phyloP scores from a whole-genome alignment of 2,113 vertebrate species.

The Embiotoca jacksoni region DNA sequence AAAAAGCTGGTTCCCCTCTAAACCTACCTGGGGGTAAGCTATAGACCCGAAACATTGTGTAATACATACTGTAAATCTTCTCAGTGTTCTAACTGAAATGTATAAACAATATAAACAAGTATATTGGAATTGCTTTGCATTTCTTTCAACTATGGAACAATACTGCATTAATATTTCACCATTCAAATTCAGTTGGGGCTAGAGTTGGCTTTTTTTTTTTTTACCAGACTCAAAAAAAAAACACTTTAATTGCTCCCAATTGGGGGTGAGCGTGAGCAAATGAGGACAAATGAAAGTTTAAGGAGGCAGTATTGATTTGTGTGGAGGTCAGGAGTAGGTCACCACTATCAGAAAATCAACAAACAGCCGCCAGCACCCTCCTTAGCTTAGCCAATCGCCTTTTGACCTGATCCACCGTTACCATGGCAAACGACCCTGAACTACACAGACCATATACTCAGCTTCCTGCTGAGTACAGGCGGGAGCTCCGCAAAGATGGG shows the following conservation, averaged over 20 bases:
- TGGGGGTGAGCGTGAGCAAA: slow-evolving; percentile 65
- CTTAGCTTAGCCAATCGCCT: slow-evolving; percentile 77
- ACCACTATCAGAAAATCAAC: slow-evolving; percentile 80
- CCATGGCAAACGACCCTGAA: slow-evolving; percentile 80
- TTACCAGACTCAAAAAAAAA: slow-evolving; percentile 23
- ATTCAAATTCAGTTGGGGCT: slow-evolving; percentile 23
- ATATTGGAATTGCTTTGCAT: neutral
- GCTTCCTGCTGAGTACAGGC: slow-evolving; percentile 47
- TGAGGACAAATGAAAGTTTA: slow-evolving; percentile 83
- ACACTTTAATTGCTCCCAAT: slow-evolving; percentile 66
- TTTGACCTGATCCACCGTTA: slow-evolving; percentile 74
- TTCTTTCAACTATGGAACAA: neutral
- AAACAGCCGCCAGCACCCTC: slow-evolving; percentile 79
- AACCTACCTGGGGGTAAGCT: neutral
- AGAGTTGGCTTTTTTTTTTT: slow-evolving; percentile 33
- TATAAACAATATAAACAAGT: neutral
- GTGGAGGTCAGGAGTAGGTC: slow-evolving; percentile 77
- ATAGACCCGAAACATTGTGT: neutral
- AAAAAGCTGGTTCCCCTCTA: slow-evolving; percentile 21
- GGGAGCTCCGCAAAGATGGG: slow-evolving; percentile 25
- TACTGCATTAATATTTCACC: neutral
- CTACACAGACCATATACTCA: slow-evolving; percentile 51
- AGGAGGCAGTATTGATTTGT: slow-evolving; percentile 81
- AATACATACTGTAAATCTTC: slow-evolving; percentile 1
- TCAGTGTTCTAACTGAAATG: neutral